Base-by-base conservation (phyloP, 2,113 vertebrate genomes). In the Megaceryle torquata region DNA sequence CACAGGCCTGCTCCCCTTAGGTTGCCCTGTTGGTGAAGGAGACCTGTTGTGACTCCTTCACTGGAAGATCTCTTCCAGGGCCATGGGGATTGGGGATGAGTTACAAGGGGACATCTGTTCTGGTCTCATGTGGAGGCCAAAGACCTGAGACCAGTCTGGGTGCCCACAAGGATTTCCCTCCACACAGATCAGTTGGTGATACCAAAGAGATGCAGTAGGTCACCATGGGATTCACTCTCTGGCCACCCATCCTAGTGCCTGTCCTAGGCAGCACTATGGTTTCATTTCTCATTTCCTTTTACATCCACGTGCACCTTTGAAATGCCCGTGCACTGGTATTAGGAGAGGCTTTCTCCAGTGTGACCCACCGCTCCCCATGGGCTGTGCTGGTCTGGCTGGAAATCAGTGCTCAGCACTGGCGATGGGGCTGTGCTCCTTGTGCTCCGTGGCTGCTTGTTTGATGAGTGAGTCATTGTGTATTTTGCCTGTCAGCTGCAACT, bases 391-490 rank as follows among this genome's bases (percentile, higher is more conserved):
- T 72, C 64, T 33, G 4, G 15, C 88, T 82, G 61, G 86, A 89
- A 96, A 94, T 96, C 94, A 83, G 77, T 77, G 92, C 81, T 75
- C 6, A 4, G 94, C 33, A 2, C 79, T 75, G 82, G 46, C 1
- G 1, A 72, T 78, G 63, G 10, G 4, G 13, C 60, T 51, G 39
- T 56, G 60, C 67, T 91, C 90, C 69, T 31, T 39, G 76, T 76
- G 91, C 85, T 81, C 61, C 72, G 12, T 6, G 0, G 90, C 65
- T 81, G 44, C 95, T 83, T 92, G 93, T 97, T 97, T 97, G 95
- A 91, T 24, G 26, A 96, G 76, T 97, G 97, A 97, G 79, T 98
- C 98, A 98, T 53, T 95, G 97, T 96, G 96, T 95, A 24, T 70
- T 94, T 94, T 97, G 91, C 96, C 94, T 82, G 87, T 87, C 94